Evolutionary conservation across 2,888 invertebrate genomes (phyloP), one percentile per base, ranked within the genome.

Genomic region (Thecophora atra): DNA sequence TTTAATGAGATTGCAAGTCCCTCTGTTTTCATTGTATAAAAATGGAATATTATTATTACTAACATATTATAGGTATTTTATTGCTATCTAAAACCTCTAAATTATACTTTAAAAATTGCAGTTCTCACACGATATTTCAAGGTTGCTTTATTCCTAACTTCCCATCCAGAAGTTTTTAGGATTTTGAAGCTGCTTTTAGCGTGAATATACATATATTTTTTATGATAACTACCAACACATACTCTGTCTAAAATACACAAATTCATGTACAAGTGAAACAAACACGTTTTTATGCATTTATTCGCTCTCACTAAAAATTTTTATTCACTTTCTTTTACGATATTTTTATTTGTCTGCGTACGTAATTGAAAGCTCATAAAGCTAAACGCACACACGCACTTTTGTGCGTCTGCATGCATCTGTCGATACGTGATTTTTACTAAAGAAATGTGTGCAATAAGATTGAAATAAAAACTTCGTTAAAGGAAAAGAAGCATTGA

Each of bases 311-410:
- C n/a, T 19, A 62, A 52, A n/a, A 51, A 28, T 19, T 47, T 65
- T 19, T 58, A 68, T 37, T 56, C 44, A 21, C 58, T 68, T 42
- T 21, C 58, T 71, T 77, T 78, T 78, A 78, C 77, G 77, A 75
- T 74, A 73, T 75, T 78, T 78, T 78, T 77, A 78, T 77, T 75
- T 74, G 76, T 75, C 78, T 78, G 74, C 76, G 71, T 72, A 76
- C 75, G 77, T 76, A 77, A 76, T 76, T 77, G 73, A 68, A 58
- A 37, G 44, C 68, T 26, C 30, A 67, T 67, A 67, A 67, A 67
- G 56, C 56, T 67, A 13, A 15, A 47, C 47, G 47, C 42, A 67
- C 19, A 28, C 60, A 60, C 60, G 15, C 30, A 28, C 24, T 24
- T 19, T 19, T 6, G 19, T 15, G 13, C 42, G 5, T 19, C 26